Conservation (phyloP, 2,888 invertebrate genomes). For the Amphipoea oculea region DNA sequence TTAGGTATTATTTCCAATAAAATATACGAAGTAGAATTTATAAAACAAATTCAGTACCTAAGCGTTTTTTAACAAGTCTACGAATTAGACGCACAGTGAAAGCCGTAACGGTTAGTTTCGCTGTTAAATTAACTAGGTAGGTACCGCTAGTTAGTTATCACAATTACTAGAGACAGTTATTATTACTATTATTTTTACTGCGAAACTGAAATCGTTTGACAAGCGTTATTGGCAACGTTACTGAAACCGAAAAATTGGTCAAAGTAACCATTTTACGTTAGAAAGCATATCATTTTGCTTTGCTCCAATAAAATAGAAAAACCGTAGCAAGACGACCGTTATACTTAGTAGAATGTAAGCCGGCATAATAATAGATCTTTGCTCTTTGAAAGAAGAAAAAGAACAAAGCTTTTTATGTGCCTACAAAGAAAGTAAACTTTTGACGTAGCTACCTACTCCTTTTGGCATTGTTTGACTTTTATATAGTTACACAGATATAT, state of each 20-base stretch:
- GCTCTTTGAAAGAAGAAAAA: conserved; percentile 66
- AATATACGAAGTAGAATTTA: no score
- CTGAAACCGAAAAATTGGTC: conserved; percentile 55
- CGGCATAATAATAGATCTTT: conserved; percentile 65
- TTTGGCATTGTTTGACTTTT: conserved; percentile 16
- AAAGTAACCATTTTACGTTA: conserved; percentile 71
- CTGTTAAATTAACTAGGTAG: conserved; percentile 17
- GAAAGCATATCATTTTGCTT: conserved; percentile 85
- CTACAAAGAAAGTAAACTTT: conserved; percentile 52
- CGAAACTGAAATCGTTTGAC: conserved; percentile 27
- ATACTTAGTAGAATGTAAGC: conserved; percentile 72
- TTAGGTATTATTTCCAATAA: no score
- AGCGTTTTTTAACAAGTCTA: conserved; percentile 11
- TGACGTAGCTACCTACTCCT: not conserved
- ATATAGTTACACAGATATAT: no score
- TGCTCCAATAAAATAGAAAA: conserved; percentile 84
- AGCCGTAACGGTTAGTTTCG: conserved; percentile 21
- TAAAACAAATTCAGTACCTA: not conserved
- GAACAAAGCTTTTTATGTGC: conserved; percentile 55
- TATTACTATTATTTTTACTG: conserved; percentile 15
- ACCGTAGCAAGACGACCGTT: conserved; percentile 78
- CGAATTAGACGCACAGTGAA: conserved; percentile 11
- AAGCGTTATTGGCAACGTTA: conserved; percentile 15
- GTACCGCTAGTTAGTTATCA: conserved; percentile 23
- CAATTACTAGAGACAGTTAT: conserved; percentile 8